phyloP scores from a whole-genome alignment of 2,113 vertebrate genomes.

The zebrafish (Danio rerio) region DNA sequence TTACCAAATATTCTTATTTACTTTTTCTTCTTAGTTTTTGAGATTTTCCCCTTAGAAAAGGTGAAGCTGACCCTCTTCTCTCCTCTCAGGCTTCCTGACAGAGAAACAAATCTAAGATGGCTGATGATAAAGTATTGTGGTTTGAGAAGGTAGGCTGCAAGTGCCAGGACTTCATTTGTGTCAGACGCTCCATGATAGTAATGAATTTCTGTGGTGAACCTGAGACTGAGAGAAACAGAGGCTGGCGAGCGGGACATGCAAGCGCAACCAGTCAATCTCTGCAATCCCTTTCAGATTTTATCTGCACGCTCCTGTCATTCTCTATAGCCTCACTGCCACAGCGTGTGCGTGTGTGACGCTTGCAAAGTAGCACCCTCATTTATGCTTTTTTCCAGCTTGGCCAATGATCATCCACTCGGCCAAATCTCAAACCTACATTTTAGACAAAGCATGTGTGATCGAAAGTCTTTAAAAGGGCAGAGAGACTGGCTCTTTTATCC shows the following conservation, averaged over 20 bases:
- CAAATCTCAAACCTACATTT: conserved; percentile 49
- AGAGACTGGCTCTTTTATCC: conserved; percentile 70
- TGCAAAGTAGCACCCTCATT: conserved; percentile 32
- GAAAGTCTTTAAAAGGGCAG: conserved; percentile 45
- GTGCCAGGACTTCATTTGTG: conserved; percentile 77
- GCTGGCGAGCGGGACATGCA: neutral
- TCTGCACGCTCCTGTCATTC: conserved; percentile 52
- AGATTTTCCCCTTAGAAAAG: conserved; percentile 17
- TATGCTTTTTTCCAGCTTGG: conserved; percentile 57
- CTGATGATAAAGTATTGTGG: conserved; percentile 77
- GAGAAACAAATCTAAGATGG: conserved; percentile 73
- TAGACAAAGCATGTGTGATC: conserved; percentile 58
- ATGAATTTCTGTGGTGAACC: conserved; percentile 76
- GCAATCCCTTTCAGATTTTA: conserved; percentile 38
- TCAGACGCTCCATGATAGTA: conserved; percentile 74
- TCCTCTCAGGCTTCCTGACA: conserved; percentile 63
- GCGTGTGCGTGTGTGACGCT: conserved; percentile 47
- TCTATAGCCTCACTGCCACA: conserved; percentile 47
- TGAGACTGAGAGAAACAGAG: conserved; percentile 56
- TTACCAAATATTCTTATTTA: too few species aligned
- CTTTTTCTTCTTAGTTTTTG: neutral
- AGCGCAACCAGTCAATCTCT: conserved; percentile 41
- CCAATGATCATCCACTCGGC: conserved; percentile 36
- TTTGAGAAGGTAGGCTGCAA: conserved; percentile 72
- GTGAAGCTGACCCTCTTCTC: neutral